A percentile compares a stretch with the other conserved stretches of the same genome.
phyloP scores from a whole-genome alignment of 2,888 invertebrate genomes.

The Tetragnatha montana region DNA sequence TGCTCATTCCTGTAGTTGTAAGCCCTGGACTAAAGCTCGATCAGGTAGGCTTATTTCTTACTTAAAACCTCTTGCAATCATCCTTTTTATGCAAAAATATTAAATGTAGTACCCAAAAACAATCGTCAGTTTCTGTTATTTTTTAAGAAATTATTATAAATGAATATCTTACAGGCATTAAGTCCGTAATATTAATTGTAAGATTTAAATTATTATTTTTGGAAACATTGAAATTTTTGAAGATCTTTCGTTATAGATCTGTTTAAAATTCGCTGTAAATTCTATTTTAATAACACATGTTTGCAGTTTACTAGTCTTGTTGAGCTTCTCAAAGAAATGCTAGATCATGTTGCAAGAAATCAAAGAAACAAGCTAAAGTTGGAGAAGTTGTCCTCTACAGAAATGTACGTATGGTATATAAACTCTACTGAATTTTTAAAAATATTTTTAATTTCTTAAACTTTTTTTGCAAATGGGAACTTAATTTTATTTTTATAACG shows the following conservation, averaged over 20 bases:
- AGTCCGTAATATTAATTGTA: too few relatives aligned
- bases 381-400: constrained; percentile 82
- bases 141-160: too few relatives aligned
- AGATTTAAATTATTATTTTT: too few relatives aligned
- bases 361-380: constrained; percentile 92
- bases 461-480: neutral
- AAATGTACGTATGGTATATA: constrained; percentile 73
- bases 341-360: constrained; percentile 81
- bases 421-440: neutral
- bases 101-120: too few relatives aligned
- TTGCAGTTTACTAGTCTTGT: constrained; percentile 80
- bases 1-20: constrained; percentile 92
- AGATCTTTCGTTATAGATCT: too few relatives aligned
- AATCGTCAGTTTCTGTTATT: too few relatives aligned
- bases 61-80: neutral
- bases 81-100: too few relatives aligned
- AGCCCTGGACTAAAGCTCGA: constrained; percentile 90
- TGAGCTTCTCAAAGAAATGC: constrained; percentile 92
- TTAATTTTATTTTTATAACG: neutral
- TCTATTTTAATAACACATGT: neutral
- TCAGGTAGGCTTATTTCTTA: constrained; percentile 80
- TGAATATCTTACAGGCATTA: too few relatives aligned
- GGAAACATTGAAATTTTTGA: too few relatives aligned
- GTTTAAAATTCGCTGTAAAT: too few relatives aligned
- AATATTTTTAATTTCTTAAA: neutral